Evolutionary conservation across 92 coral and sea anemone species (phyloP), one percentile per base, ranked within the genome.

Genomic region (Phymanthus crucifer): DNA sequence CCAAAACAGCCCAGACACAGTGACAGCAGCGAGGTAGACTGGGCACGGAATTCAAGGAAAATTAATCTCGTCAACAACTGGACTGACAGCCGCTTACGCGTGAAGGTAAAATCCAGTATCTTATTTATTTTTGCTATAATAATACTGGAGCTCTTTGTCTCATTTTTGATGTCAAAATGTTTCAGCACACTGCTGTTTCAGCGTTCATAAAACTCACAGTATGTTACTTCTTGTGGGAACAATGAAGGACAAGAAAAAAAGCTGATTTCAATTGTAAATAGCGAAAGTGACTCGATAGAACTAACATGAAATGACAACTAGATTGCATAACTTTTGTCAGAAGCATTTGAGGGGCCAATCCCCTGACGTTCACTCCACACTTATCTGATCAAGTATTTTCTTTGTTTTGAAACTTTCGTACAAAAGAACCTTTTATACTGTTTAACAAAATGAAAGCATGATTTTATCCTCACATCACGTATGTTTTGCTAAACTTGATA

Each of bases 401-500:
- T 61, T 61, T 61, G 68, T 61, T 61, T 27, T 3, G 35, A 27
- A 54, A 61, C 68, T 61, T 24, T 61, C 29, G 68, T 27, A 61
- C 32, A 61, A 61, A 61, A 24, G 68, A 54, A 54, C 27, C 64
- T 54, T 27, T 61, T 27, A 24, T 6, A 61, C 68, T 19, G 29
- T 61, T 12, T 7, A 61, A 27, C 3, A 61, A 61, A 61, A 24
- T 24, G 68, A 61, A 61, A 24, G 34, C 26, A 61, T 61, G 29
- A 27, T 61, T 34, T 26, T 61, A 12, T 61, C n/a, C n/a, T n/a
- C 34, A 61, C 9, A 61, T 61, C 68, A 61, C 64, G 21, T 21
- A 54, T 27, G 68, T 61, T 61, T 61, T 61, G 27, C 68, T 61
- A 61, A 61, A 61, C 34, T 61, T 27, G 68, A 61, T 61, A 61